Base-by-base conservation (phyloP, 2,113 vertebrate species). In the Dromaius novaehollandiae region DNA sequence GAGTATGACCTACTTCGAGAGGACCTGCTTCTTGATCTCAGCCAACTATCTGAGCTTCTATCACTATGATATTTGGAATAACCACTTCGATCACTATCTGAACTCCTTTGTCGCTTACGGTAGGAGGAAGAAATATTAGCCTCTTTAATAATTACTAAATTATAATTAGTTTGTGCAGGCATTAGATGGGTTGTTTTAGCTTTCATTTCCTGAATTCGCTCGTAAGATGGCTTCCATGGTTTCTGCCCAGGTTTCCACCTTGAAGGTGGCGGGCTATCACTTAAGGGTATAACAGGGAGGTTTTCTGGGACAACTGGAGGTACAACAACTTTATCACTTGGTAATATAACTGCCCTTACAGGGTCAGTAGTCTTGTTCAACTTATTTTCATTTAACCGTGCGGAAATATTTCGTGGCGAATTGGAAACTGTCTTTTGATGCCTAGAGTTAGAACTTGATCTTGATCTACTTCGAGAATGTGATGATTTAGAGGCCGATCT, bases 181-280 rank as follows among this genome's bases (percentile, higher is more conserved):
- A 98, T 96, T 70, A 96, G 82, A 14, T 98, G 96, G 8, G 97
- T 97, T 19, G 98, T 95, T 93, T 99, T 99, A 50, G 98, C 97
- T 97, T 99, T 99, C 93, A 99, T 98, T 78, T 99, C 99, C 96
- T 99, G 99, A 90, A 99, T 98, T 20, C 99, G 98, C 75, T 99
- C 98, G 2, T 99, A 99, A 2, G 99, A 99, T 2, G 99, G 99
- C 71, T 99, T 99, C 99, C 99, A 99, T 0, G 99, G 99, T 90
- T 99, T 99, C 85, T 99, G 99, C 13, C 99, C 99, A 22, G 99
- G 99, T 92, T 99, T 99, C 99, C 99, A 99, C 66, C 99, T 98
- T 3, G 99, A 99, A n/a, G 99, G 99, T 0, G 99, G 99, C 6
- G 99, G 99, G 25, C 99, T 99, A 69, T 99, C 99, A 53, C 99